Conservation (phyloP, 2,113 vertebrate genomes). For the Cervus canadensis region DNA sequence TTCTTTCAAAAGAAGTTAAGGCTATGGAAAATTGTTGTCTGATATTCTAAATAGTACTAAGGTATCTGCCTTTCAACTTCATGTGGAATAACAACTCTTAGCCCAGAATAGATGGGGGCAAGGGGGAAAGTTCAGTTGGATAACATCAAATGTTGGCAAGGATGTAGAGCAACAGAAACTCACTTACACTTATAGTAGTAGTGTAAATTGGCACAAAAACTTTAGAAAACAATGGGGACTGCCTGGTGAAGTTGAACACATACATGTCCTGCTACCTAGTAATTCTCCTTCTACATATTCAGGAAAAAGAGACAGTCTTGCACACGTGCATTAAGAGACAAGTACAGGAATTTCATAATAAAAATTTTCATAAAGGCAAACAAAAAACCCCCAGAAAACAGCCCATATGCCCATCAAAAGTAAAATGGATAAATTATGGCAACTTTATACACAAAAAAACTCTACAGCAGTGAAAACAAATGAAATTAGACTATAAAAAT, state of each 20-base stretch:
- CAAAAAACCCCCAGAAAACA: background rate
- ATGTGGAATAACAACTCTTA: background rate
- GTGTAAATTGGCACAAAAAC: background rate
- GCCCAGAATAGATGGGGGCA: background rate
- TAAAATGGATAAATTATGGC: background rate
- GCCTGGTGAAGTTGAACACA: background rate
- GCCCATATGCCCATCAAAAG: background rate
- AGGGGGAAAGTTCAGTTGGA: background rate
- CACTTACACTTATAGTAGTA: background rate
- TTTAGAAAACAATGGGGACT: background rate
- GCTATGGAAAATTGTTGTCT: background rate
- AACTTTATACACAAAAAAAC: background rate
- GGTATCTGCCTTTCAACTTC: background rate
- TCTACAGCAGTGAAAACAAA: background rate
- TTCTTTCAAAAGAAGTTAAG: slow-evolving; percentile 30
- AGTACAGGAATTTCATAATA: background rate
- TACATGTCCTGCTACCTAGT: background rate
- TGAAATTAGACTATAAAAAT: background rate
- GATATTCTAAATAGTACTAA: background rate
- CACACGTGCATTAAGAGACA: background rate
- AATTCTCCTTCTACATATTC: background rate
- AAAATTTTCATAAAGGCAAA: background rate
- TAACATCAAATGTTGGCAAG: background rate
- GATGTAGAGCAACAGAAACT: background rate
- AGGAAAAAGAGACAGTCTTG: background rate